A percentile compares a stretch with the other conserved stretches of the same genome.
phyloP scores from a whole-genome alignment of 1,140 invertebrate genomes.

The Cyclargus thomasi region DNA sequence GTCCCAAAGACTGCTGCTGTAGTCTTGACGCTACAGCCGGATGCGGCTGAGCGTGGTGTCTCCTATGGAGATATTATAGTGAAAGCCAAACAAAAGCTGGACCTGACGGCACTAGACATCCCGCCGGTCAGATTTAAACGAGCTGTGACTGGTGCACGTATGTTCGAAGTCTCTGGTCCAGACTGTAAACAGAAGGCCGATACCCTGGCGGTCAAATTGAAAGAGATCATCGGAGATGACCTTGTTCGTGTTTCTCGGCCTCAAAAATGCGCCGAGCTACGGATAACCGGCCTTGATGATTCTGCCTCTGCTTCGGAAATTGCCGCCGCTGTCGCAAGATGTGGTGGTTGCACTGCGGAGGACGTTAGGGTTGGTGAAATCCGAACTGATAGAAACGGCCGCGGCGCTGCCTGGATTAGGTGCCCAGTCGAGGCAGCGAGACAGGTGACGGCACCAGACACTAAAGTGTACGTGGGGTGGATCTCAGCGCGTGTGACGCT shows the following conservation, averaged over 20 bases:
- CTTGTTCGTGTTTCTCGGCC: constrained; percentile 12
- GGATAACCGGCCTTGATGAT: background rate
- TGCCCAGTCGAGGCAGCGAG: constrained; percentile 14
- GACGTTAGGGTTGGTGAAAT: constrained; percentile 6
- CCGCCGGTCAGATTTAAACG: background rate
- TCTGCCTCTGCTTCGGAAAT: constrained; percentile 17
- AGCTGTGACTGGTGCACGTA: constrained; percentile 21
- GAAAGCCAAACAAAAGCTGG: constrained; percentile 10
- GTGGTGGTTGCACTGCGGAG: background rate
- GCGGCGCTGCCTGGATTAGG: no score
- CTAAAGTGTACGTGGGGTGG: background rate
- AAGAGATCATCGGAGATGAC: background rate
- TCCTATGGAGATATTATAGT: constrained; percentile 13
- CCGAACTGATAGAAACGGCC: background rate
- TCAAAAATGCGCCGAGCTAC: constrained; percentile 9
- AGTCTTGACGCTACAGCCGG: constrained; percentile 20
- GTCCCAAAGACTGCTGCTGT: constrained; percentile 19
- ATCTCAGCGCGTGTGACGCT: background rate
- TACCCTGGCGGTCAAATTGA: constrained; percentile 18
- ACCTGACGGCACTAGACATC: constrained; percentile 11
- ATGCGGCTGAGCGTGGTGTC: constrained; percentile 16
- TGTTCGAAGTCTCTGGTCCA: constrained; percentile 19
- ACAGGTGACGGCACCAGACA: background rate
- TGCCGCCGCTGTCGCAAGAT: background rate
- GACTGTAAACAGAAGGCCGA: constrained; percentile 13